These are phyloP conservation scores for Drosophila mauritiana DNA, from an alignment of 1,140 invertebrate species.

Conservation along the genomic window DNA sequence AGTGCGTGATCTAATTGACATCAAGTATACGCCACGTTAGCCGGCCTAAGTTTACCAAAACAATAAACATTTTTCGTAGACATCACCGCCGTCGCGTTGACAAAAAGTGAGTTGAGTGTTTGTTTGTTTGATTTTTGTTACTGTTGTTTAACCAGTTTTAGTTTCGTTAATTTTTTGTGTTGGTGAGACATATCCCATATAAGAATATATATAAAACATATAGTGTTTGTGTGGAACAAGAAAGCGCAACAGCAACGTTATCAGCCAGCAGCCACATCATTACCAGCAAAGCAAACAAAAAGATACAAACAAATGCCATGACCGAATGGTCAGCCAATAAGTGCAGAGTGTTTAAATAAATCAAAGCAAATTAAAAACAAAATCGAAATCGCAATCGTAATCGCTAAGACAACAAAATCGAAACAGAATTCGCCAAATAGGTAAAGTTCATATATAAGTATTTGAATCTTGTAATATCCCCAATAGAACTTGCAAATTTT, in stretches of 20 bases:
- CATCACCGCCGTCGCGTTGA: slow-evolving; percentile 10
- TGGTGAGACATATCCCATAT: not conserved
- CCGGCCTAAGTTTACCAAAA: slow-evolving; percentile 11
- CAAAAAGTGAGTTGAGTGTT: slow-evolving; percentile 35
- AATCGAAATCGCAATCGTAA: slow-evolving; percentile 10
- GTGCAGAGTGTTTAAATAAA: slow-evolving; percentile 28
- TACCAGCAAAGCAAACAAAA: slow-evolving; percentile 22
- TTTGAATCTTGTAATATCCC: slow-evolving; percentile 23
- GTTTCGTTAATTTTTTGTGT: slow-evolving; percentile 13
- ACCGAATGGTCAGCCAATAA: slow-evolving; percentile 6
- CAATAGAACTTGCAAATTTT: slow-evolving; percentile 14
- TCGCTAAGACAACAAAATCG: slow-evolving; percentile 4
- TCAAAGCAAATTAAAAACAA: slow-evolving; percentile 5
- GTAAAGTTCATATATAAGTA: slow-evolving; percentile 68
- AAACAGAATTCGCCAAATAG: slow-evolving; percentile 63
- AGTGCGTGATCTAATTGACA: slow-evolving; percentile 62
- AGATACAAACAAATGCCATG: not conserved
- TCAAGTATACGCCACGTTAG: slow-evolving; percentile 55
- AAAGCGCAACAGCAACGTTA: not conserved
- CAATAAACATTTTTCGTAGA: slow-evolving; percentile 4
- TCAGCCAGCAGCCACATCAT: slow-evolving; percentile 11
- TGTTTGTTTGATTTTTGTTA: slow-evolving; percentile 29
- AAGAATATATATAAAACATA: not conserved
- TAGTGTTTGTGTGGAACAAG: slow-evolving; percentile 9
- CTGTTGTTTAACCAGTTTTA: slow-evolving; percentile 29